A percentile compares a stretch with the other conserved stretches of the same genome.
phyloP scores from a whole-genome alignment of 2,797 vertebrate genomes.

The Lithobates pipiens region DNA sequence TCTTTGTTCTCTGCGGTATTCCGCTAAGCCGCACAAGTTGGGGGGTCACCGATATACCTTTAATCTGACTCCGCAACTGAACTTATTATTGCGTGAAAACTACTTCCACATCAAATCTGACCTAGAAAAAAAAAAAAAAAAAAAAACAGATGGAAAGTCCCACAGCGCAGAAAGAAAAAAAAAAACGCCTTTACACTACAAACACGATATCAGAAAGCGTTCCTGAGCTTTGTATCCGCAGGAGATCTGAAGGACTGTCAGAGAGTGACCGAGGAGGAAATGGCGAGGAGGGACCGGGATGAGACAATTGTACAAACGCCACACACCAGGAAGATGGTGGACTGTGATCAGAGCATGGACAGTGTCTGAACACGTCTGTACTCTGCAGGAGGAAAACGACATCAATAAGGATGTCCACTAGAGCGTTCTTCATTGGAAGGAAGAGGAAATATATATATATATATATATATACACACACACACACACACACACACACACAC shows the following conservation, averaged over 20 bases:
- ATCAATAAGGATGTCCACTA: too few relatives aligned
- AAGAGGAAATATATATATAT: too few relatives aligned
- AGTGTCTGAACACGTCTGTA: too few relatives aligned
- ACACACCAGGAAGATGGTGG: too few relatives aligned
- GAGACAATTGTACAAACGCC: too few relatives aligned
- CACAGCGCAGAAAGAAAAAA: neutral
- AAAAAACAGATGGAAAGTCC: conserved; percentile 36
- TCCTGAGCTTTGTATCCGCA: neutral
- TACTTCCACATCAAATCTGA: conserved; percentile 27
- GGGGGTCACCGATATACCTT: conserved; percentile 25
- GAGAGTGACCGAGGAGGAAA: neutral
- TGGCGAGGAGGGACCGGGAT: too few relatives aligned
- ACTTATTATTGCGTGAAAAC: conserved; percentile 31
- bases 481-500: too few relatives aligned
- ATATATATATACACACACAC: too few relatives aligned
- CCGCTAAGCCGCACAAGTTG: neutral
- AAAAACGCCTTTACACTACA: conserved; percentile 27
- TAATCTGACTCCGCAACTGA: conserved; percentile 22
- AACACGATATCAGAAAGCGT: conserved; percentile 26
- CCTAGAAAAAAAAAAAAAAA: conserved; percentile 59
- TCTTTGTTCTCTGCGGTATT: conserved; percentile 18
- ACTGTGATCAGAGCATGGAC: too few relatives aligned
- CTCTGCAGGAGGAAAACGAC: too few relatives aligned
- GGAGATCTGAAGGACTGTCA: neutral
- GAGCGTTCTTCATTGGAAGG: too few relatives aligned